Conservation (phyloP, 2,113 vertebrate species). For the Ictalurus furcatus region DNA sequence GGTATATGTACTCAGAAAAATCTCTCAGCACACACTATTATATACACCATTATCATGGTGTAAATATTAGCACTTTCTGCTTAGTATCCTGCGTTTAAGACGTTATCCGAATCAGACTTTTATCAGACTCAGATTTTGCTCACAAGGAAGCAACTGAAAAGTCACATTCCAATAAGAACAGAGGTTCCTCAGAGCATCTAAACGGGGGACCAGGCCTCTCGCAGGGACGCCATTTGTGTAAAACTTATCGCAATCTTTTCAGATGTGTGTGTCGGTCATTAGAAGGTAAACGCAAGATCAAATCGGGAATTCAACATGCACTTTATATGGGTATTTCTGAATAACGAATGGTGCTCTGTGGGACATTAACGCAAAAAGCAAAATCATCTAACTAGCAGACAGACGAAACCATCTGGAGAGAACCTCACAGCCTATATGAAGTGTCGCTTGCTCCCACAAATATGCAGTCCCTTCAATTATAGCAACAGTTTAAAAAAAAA, state of each 20-base stretch:
- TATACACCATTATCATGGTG: neutral
- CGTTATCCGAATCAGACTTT: neutral
- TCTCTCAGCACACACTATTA: neutral
- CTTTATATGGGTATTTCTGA: neutral
- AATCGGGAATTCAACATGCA: neutral
- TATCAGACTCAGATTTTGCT: neutral
- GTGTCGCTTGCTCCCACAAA: slow-evolving; percentile 22
- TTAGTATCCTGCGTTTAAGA: neutral
- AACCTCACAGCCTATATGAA: slow-evolving; percentile 11
- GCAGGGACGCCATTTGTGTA: neutral
- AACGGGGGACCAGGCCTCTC: neutral
- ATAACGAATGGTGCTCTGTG: neutral
- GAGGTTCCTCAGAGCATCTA: neutral
- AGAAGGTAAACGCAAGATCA: neutral
- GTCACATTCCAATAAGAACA: neutral
- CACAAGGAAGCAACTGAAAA: neutral
- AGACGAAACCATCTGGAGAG: neutral
- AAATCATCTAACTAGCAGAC: neutral
- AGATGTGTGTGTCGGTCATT: neutral
- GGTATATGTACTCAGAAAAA: neutral
- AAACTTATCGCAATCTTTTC: neutral
- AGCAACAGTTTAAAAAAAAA: neutral
- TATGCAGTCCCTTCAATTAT: slow-evolving; percentile 27
- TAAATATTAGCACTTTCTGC: neutral
- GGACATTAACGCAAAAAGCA: neutral